Evolutionary conservation across 2,888 invertebrate species (phyloP), one percentile per base, ranked within the genome.

Genomic region (Epinotia bilunana): DNA sequence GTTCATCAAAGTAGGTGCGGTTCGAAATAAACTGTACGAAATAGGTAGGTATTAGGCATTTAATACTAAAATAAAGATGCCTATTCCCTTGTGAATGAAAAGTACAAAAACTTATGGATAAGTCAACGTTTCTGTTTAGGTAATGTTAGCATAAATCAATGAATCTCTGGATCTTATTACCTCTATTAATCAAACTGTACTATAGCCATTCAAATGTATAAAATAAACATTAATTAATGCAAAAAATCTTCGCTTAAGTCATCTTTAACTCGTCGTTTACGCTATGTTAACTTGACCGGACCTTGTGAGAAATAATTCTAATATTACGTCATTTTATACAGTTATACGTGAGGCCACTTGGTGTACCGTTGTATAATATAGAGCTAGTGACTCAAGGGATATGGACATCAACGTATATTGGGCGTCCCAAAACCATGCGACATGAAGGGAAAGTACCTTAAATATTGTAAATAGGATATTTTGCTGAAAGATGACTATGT

Each of bases 261-360:
- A 63, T 63, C 39, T 43, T 63, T 63, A 0, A 7, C 16, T 49
- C 53, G 6, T 13, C 18, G 18, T 18, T 28, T 49, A 57, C 33
- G n/a, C 55, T 57, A 6, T 49, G 57, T 58, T 16, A 68, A 53
- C 61, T 33, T 61, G 33, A n/a, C 16, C 61, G 57, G 57, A 58
- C 68, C 68, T 68, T 68, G 57, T 43, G n/a, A 58, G 33, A 49
- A 20, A 23, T n/a, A 65, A 9, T 20, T 33, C 39, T 11, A 62
- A 12, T n/a, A 9, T 58, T 43, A 46, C 69, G 69, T 69, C 58
- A 69, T 60, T 11, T 0, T 69, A 18, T 69, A 69, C 69, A 46
- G 69, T 69, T 69, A 69, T 69, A 23, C n/a, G 46, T n/a, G 23
- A 69, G 58, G 69, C 46, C 69, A 16, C 46, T 18, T 39, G 9